These are phyloP conservation scores for Heterochromis multidens DNA, from an alignment of 2,113 vertebrate species.

Conservation along the genomic window DNA sequence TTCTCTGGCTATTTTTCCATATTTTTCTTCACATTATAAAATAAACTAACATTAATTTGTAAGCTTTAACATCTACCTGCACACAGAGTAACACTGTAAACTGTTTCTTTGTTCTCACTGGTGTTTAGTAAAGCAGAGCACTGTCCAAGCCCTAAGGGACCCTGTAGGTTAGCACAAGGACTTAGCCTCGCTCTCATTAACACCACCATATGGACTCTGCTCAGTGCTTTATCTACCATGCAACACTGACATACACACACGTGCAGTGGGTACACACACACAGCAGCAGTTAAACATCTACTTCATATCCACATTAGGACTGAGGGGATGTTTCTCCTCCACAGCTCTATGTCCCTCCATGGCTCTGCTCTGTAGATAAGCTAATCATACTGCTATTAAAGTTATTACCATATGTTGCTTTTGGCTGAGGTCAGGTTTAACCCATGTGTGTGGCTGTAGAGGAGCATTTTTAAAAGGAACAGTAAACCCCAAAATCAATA, in stretches of 20 bases:
- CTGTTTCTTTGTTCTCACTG: neutral
- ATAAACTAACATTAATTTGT: neutral
- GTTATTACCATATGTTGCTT: neutral
- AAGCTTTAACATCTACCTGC: neutral
- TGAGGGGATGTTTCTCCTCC: constrained; percentile 5
- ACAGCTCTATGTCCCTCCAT: neutral
- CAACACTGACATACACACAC: neutral
- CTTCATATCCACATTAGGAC: neutral
- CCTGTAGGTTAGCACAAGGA: constrained; percentile 49
- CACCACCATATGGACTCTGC: constrained; percentile 31
- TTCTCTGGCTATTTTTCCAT: fast-evolving
- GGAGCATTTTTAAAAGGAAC: neutral
- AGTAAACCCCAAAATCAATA: no score
- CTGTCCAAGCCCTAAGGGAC: constrained; percentile 12
- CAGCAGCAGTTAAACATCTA: neutral
- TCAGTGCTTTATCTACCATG: constrained; percentile 12
- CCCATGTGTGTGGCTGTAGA: neutral
- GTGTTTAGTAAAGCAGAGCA: constrained; percentile 25
- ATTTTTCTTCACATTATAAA: neutral
- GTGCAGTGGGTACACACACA: neutral
- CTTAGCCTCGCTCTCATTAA: constrained; percentile 46
- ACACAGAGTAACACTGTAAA: neutral
- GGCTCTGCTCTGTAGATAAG: neutral
- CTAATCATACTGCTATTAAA: neutral
- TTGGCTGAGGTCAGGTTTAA: neutral